Evolutionary conservation across 2,888 invertebrate species (phyloP).

Genomic region (Exocentrus adspersus): DNA sequence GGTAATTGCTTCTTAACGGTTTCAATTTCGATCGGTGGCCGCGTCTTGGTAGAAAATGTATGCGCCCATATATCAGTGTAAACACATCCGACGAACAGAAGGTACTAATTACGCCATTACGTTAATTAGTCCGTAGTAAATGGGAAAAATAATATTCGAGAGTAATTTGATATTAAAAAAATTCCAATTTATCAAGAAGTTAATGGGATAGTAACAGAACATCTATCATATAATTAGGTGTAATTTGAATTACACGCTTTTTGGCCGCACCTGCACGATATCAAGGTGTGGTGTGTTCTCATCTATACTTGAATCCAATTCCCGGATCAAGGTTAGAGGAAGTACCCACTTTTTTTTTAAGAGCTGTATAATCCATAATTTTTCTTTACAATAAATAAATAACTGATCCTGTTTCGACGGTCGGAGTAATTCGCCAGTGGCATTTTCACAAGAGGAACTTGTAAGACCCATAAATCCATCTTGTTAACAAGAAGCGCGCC

Average conservation of each 20-base stretch:
- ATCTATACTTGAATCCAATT: slow-evolving; percentile 45
- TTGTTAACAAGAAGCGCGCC: slow-evolving; percentile 10
- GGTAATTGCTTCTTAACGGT: no score
- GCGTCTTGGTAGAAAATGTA: neutral
- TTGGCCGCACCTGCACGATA: slow-evolving; percentile 58
- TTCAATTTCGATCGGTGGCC: no score
- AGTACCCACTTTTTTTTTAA: no score
- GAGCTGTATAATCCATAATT: no score
- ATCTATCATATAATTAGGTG: slow-evolving; percentile 56
- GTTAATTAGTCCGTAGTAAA: slow-evolving; percentile 18
- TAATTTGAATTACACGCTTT: slow-evolving; percentile 58
- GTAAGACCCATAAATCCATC: slow-evolving; percentile 4
- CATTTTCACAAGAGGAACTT: neutral
- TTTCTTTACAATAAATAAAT: neutral
- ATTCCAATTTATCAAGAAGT: slow-evolving; percentile 50
- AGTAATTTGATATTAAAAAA: slow-evolving; percentile 22
- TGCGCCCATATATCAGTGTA: neutral
- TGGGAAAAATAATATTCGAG: slow-evolving; percentile 15
- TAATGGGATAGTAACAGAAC: slow-evolving; percentile 53
- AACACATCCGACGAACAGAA: neutral
- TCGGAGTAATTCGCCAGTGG: neutral
- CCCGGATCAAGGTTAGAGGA: slow-evolving; percentile 42
- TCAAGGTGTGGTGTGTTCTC: slow-evolving; percentile 48
- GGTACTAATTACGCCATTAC: slow-evolving; percentile 24
- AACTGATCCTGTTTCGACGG: slow-evolving; percentile 4